phyloP scores from a whole-genome alignment of 2,888 invertebrate genomes.

The Orchestes rusci region DNA sequence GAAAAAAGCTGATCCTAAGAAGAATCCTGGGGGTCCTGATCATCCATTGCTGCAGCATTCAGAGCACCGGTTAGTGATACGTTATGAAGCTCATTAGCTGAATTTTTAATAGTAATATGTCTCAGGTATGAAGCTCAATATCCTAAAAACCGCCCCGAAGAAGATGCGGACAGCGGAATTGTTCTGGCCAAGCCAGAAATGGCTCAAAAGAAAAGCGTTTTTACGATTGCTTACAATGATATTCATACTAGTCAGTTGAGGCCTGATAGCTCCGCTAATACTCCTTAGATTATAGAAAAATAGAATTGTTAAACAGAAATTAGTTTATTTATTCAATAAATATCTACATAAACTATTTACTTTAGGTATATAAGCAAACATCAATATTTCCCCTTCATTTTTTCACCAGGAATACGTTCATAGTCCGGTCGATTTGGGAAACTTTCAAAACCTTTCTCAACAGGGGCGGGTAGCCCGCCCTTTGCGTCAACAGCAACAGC shows the following conservation, averaged over 20 bases:
- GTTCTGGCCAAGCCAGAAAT: constrained; percentile 66
- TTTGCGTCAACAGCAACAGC: constrained; percentile 61
- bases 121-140: constrained; percentile 53
- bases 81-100: too few species aligned
- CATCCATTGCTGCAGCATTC: constrained; percentile 73
- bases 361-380: too few species aligned
- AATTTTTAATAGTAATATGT: constrained; percentile 4
- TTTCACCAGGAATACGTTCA: constrained; percentile 46
- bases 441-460: constrained; percentile 43
- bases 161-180: constrained; percentile 71
- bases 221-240: constrained; percentile 88
- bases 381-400: constrained; percentile 1
- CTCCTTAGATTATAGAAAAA: constrained; percentile 13
- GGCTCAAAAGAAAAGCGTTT: constrained; percentile 85
- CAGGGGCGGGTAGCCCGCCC: constrained; percentile 47
- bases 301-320: constrained; percentile 39
- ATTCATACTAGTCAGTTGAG: constrained; percentile 77
- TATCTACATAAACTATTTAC: too few species aligned
- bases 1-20: constrained; percentile 30
- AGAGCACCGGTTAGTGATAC: constrained; percentile 46
- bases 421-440: constrained; percentile 47
- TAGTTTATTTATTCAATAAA: constrained; percentile 41
- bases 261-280: constrained; percentile 64
- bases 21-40: constrained; percentile 35
- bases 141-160: constrained; percentile 41